Evolutionary conservation across 2,888 invertebrate species (phyloP), one percentile per base, ranked within the genome.

Genomic region (Ceratothoa steindachneri): DNA sequence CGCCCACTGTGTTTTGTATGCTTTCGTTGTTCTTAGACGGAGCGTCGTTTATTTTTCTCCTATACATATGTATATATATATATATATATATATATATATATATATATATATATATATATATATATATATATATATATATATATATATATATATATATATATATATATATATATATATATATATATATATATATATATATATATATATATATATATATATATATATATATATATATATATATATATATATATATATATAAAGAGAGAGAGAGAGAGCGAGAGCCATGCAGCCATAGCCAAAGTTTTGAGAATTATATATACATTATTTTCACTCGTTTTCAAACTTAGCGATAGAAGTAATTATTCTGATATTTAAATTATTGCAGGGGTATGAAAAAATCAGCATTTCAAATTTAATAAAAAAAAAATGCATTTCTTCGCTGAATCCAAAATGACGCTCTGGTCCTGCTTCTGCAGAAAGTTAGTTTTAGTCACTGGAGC

Each of bases 231-330:
- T 27, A 53, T 31, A 68, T 19, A 68, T 53, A 68, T 53, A 53
- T 19, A 51, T 53, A 53, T 24, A 53, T 53, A n/a, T n/a, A n/a
- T n/a, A n/a, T n/a, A n/a, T n/a, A n/a, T n/a, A n/a, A n/a, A n/a
- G n/a, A n/a, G n/a, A 69, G n/a, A 53, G 9, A 74, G 24, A 74
- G 15, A 67, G 15, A 71, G 1, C 22, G 1, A 69, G 1, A 69
- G 1, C 41, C 24, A 0, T 4, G 1, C n/a, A 65, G 27, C 9
- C 2, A 30, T 5, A 0, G n/a, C 66, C 53, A 24, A 3, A 72
- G 30, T 4, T 55, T 12, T 60, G 19, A 9, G n/a, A 9, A 24
- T 60, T 22, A 60, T 22, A 60, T 19, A 24, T 60, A 19, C n/a
- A 24, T 22, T 12, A 12, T 60, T 22, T 60, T 19, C 12, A 12